Evolutionary conservation across 2,888 invertebrate genomes (phyloP).

Genomic region (Gortyna flavago): DNA sequence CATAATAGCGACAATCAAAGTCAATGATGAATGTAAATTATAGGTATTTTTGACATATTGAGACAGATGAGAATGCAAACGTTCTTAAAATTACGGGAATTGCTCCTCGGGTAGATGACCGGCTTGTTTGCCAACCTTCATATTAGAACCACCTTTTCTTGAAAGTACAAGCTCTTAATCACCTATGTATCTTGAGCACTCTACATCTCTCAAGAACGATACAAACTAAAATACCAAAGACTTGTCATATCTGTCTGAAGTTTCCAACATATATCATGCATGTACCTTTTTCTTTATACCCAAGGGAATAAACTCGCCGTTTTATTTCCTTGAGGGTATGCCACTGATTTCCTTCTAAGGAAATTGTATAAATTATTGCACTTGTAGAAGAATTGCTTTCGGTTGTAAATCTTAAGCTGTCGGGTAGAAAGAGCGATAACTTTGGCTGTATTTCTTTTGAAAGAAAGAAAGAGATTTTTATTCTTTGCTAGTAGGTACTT

Average conservation of each 20-base stretch:
- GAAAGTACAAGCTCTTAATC: background rate
- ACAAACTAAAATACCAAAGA: background rate
- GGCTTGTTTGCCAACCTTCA: too few relatives aligned
- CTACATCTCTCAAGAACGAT: background rate
- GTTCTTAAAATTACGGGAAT: background rate
- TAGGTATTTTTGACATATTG: too few relatives aligned
- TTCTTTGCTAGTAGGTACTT: slow-evolving; percentile 1
- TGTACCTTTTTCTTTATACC: slow-evolving; percentile 16
- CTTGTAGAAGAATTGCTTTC: slow-evolving; percentile 53
- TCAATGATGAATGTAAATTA: too few relatives aligned
- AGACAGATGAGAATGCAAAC: background rate
- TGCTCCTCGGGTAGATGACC: background rate
- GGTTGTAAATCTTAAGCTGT: slow-evolving; percentile 53
- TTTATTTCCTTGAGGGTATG: slow-evolving; percentile 50
- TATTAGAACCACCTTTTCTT: background rate
- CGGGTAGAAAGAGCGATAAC: slow-evolving; percentile 29
- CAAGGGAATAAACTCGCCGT: slow-evolving; percentile 44
- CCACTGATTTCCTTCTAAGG: slow-evolving; percentile 58
- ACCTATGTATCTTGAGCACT: background rate
- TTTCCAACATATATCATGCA: slow-evolving; percentile 36
- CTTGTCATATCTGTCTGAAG: slow-evolving; percentile 35
- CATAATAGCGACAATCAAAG: too few relatives aligned
- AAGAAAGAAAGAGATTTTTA: slow-evolving; percentile 8
- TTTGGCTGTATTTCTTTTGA: slow-evolving; percentile 39
- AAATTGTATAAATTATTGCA: slow-evolving; percentile 62